Conservation (phyloP, 2,888 invertebrate species). For the Chrysolina oricalcia region DNA sequence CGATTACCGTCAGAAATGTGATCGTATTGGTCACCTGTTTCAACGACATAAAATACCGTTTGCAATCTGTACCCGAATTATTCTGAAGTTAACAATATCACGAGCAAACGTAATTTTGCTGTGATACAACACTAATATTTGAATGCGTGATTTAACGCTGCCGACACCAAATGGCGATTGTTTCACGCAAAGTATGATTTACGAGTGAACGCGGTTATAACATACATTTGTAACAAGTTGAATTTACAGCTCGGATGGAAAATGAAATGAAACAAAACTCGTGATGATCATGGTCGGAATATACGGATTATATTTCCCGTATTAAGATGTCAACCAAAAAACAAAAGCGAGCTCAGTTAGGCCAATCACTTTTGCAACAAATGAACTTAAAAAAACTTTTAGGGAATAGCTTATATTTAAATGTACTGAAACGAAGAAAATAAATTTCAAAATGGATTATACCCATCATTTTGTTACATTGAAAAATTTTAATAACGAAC, state of each 20-base stretch:
- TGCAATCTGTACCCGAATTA: conserved; percentile 22
- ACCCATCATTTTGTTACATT: too few species aligned
- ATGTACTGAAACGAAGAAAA: too few species aligned
- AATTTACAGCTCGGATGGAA: conserved; percentile 21
- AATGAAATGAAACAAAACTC: conserved; percentile 10
- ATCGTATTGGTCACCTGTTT: conserved; percentile 1
- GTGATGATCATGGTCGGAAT: not conserved
- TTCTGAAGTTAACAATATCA: conserved; percentile 27
- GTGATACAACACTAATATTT: conserved; percentile 32
- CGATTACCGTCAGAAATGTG: conserved; percentile 5
- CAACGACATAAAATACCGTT: conserved; percentile 17
- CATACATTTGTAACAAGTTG: conserved; percentile 27
- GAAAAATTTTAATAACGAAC: too few species aligned
- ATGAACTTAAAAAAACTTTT: too few species aligned
- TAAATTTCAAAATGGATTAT: too few species aligned
- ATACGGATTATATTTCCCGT: not conserved
- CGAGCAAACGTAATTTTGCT: conserved; percentile 23
- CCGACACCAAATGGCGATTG: conserved; percentile 32
- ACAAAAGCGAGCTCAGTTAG: too few species aligned
- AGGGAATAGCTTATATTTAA: too few species aligned
- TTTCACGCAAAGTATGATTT: conserved; percentile 35
- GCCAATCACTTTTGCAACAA: too few species aligned
- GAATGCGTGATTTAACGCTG: conserved; percentile 29
- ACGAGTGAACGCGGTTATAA: conserved; percentile 26
- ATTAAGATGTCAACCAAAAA: too few species aligned